A percentile compares a stretch with the other conserved stretches of the same genome.
These are phyloP conservation scores for Pseudoips prasinana DNA, from an alignment of 2,888 invertebrate genomes.

Conservation along the genomic window DNA sequence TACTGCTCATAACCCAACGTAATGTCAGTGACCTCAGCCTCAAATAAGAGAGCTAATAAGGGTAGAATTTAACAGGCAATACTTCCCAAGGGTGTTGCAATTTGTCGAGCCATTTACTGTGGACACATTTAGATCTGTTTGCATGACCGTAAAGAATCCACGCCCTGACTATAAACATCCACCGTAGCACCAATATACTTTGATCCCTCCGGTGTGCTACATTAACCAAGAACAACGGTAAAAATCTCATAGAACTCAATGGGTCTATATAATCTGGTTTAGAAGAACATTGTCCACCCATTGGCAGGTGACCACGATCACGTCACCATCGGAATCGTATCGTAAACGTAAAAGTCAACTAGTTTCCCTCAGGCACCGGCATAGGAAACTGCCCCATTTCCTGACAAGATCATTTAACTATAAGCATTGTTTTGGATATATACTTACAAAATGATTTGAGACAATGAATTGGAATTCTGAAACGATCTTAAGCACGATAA, in stretches of 20 bases:
- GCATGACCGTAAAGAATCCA: slow-evolving; percentile 70
- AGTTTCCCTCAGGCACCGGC: slow-evolving; percentile 52
- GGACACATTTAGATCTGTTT: slow-evolving; percentile 68
- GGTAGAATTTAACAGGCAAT: slow-evolving; percentile 58
- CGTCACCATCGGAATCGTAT: slow-evolving; percentile 64
- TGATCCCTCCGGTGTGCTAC: slow-evolving; percentile 30
- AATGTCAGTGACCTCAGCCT: slow-evolving; percentile 40
- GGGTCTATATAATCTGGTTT: slow-evolving; percentile 47
- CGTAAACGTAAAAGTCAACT: slow-evolving; percentile 59
- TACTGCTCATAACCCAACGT: slow-evolving; percentile 21
- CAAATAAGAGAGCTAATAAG: slow-evolving; percentile 54
- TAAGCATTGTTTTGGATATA: slow-evolving; percentile 32
- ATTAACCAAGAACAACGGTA: slow-evolving; percentile 14
- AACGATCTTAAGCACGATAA: slow-evolving; percentile 35
- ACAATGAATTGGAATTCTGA: slow-evolving; percentile 24
- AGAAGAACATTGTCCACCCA: slow-evolving; percentile 47
- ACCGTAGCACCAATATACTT: slow-evolving; percentile 40
- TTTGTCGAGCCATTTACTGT: slow-evolving; percentile 68
- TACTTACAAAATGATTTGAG: slow-evolving; percentile 32
- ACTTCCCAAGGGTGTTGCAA: slow-evolving; percentile 61
- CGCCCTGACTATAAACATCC: slow-evolving; percentile 61
- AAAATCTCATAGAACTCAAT: slow-evolving; percentile 14
- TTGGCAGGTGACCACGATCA: slow-evolving; percentile 63
- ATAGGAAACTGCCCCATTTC: slow-evolving; percentile 44
- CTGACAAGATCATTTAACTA: slow-evolving; percentile 15